Base-by-base conservation (phyloP, 2,888 invertebrate genomes). In the Shargacucullia verbasci region DNA sequence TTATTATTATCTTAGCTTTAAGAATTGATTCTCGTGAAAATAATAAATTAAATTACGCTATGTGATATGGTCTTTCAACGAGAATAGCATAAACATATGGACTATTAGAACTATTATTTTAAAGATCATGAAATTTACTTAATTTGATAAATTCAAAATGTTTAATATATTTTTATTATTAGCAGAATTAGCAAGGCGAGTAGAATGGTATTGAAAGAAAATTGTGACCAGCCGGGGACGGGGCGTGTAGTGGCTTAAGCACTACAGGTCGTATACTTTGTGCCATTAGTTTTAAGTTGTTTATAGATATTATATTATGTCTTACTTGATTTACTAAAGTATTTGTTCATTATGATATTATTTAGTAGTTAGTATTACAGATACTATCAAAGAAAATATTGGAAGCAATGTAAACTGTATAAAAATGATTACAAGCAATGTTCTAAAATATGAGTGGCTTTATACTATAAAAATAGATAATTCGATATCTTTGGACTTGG, bases 271-370 rank as follows among this genome's bases (percentile, higher is more conserved):
- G 41, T 71, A 37, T 48, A 53, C 56, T 53, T 67, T 55, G 73
- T 72, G 73, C 73, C 73, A 60, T 73, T 60, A 67, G 31, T 46
- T 37, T 5, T 61, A 50, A 49, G 38, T 14, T 34, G 35, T n/a
- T 10, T 31, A 20, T 20, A 20, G 4, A 20, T 20, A 20, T 20
- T 20, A 4, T 41, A 12, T 8, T 38, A 39, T 50, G 29, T 49
- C 41, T 41, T 27, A 58, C 12, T 65, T 40, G 10, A 43, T 56
- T 31, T 49, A 60, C 57, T 44, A 57, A 61, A 73, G 49, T 48
- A 41, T 73, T 57, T 44, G 27, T 45, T 49, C 40, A 43, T 44
- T 35, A 25, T 9, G 35, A 31, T 15, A n/a, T 37, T 48, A 52
- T 47, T 71, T 20, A 20, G 20, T 4, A 20, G 20, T 20, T 20